Percentiles rank a stretch among this genome's conserved stretches.
Evolutionary conservation across 2,113 vertebrate species (phyloP).

Genomic region (Phyllopteryx taeniolatus): DNA sequence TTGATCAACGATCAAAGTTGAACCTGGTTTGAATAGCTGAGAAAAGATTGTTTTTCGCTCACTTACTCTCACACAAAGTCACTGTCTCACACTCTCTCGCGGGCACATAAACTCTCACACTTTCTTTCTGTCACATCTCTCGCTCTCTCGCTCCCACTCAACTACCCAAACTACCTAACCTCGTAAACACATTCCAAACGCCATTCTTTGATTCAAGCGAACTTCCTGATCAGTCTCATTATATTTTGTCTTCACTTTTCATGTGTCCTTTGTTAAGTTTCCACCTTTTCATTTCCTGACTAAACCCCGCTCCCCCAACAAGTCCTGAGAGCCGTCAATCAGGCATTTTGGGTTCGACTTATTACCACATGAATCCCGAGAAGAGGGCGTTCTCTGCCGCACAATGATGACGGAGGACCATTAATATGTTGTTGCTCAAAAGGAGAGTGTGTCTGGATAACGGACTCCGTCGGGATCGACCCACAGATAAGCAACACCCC

Average conservation of each 20-base stretch:
- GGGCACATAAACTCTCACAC: too few relatives aligned
- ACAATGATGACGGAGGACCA: conserved; percentile 19
- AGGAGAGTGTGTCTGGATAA: conserved; percentile 7
- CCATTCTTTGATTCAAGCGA: background rate
- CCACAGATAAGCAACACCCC: conserved; percentile 16
- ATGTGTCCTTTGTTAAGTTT: conserved; percentile 15
- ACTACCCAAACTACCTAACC: too few relatives aligned
- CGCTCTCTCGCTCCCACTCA: too few relatives aligned
- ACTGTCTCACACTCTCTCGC: too few relatives aligned
- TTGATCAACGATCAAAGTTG: background rate
- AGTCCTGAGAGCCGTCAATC: conserved; percentile 22
- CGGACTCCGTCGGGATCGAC: background rate
- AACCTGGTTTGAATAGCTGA: background rate
- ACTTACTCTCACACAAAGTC: too few relatives aligned
- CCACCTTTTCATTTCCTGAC: conserved; percentile 48
- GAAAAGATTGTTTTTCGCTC: too few relatives aligned
- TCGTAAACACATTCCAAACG: too few relatives aligned
- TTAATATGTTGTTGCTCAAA: conserved; percentile 38
- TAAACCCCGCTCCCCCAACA: conserved; percentile 15
- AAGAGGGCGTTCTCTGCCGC: conserved; percentile 3
- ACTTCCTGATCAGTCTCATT: conserved; percentile 19
- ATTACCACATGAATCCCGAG: conserved; percentile 46
- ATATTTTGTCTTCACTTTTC: background rate
- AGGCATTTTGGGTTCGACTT: conserved; percentile 20
- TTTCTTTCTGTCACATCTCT: too few relatives aligned